A percentile compares a stretch with the other conserved stretches of the same genome.
Evolutionary conservation across 2,797 vertebrate species (phyloP).

Genomic region (Pangasius krempfi): DNA sequence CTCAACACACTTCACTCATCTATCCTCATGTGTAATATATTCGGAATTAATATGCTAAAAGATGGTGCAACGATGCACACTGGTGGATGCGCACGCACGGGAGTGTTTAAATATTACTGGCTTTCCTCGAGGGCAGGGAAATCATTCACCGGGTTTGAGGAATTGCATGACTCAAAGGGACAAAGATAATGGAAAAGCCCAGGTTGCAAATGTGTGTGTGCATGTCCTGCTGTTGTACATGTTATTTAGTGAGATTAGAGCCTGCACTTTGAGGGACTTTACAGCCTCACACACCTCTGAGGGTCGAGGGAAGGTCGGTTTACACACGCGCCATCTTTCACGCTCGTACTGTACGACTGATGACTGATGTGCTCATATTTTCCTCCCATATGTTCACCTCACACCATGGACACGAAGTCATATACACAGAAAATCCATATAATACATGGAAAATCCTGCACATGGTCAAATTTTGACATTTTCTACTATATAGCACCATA

Average conservation of each 20-base stretch:
- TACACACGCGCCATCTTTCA: not conserved
- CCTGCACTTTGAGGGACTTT: slow-evolving; percentile 32
- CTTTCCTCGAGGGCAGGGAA: slow-evolving; percentile 51
- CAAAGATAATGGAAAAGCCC: slow-evolving; percentile 44
- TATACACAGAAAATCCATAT: not conserved
- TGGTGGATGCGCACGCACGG: not conserved
- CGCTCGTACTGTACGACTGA: not conserved
- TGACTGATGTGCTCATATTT: not conserved
- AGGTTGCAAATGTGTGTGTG: slow-evolving; percentile 20
- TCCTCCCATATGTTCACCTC: not conserved
- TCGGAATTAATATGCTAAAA: slow-evolving; percentile 48
- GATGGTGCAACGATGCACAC: not conserved
- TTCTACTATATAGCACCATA: not conserved
- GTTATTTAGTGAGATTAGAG: slow-evolving; percentile 38
- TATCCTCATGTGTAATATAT: slow-evolving; percentile 47
- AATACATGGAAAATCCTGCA: not conserved
- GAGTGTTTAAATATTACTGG: slow-evolving; percentile 58
- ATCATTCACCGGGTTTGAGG: slow-evolving; percentile 34
- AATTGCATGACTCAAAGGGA: slow-evolving; percentile 59
- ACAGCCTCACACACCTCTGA: slow-evolving; percentile 37
- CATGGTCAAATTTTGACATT: not conserved
- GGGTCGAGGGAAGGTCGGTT: slow-evolving; percentile 44
- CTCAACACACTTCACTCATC: slow-evolving; percentile 51
- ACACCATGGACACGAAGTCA: not conserved
- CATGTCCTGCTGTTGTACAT: slow-evolving; percentile 33